These are phyloP conservation scores for Dynastes grantii DNA, from an alignment of 2,888 invertebrate genomes.

Conservation along the genomic window DNA sequence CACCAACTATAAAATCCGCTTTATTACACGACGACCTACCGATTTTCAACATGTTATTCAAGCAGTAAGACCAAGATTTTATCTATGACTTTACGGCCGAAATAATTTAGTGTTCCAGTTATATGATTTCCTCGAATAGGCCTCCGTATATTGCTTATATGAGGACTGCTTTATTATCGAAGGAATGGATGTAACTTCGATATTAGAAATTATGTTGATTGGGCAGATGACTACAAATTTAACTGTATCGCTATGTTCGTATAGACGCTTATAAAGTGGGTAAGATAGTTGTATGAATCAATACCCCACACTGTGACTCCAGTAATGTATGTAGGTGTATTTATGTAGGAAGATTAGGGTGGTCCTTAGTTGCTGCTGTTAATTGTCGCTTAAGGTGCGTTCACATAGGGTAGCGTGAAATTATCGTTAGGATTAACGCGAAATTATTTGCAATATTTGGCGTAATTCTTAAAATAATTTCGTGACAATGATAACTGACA, in stretches of 20 bases:
- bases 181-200: neutral
- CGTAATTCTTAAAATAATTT: no score
- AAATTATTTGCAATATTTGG: no score
- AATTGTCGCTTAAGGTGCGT: no score
- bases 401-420: no score
- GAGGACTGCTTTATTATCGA: conserved; percentile 14
- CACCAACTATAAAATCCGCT: conserved; percentile 41
- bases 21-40: conserved; percentile 18
- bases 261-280: neutral
- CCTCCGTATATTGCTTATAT: conserved; percentile 5
- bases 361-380: no score
- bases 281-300: neutral
- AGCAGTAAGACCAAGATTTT: conserved; percentile 29
- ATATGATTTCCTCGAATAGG: conserved; percentile 28
- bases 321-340: no score
- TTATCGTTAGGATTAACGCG: no score
- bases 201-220: neutral
- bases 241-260: neutral
- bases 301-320: no score
- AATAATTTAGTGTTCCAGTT: conserved; percentile 39
- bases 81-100: conserved; percentile 35
- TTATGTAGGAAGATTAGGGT: no score
- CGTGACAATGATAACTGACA: no score
- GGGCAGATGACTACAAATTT: neutral
- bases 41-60: conserved; percentile 40